These are phyloP conservation scores for Lepidostoma basale DNA, from an alignment of 1,140 invertebrate genomes.

Conservation along the genomic window DNA sequence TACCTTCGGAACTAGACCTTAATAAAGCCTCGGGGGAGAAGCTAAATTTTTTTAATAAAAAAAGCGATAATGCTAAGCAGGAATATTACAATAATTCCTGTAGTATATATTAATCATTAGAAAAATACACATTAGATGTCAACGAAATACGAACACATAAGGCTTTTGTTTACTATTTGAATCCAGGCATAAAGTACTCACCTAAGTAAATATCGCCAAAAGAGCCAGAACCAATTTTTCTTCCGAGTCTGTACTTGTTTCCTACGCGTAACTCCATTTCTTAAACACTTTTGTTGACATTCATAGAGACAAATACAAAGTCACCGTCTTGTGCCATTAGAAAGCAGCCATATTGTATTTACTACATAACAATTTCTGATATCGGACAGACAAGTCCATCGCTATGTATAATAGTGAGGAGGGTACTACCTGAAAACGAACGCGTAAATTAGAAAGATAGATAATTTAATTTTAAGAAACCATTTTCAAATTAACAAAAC, in stretches of 20 bases:
- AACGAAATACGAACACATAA: constrained; percentile 19
- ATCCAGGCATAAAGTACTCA: constrained; percentile 59
- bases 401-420: constrained; percentile 18
- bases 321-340: constrained; percentile 39
- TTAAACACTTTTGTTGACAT: constrained; percentile 40
- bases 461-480: constrained; percentile 21
- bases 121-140: constrained; percentile 37
- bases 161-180: constrained; percentile 38
- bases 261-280: constrained; percentile 95
- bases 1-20: constrained; percentile 1
- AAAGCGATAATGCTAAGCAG: background rate
- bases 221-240: constrained; percentile 98
- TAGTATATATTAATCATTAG: constrained; percentile 4
- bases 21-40: background rate
- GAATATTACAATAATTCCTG: background rate
- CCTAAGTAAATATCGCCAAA: constrained; percentile 99
- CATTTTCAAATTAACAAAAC: constrained; percentile 13
- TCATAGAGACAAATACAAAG: constrained; percentile 40
- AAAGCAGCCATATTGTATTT: constrained; percentile 41
- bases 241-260: constrained; percentile 94
- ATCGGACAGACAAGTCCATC: constrained; percentile 31
- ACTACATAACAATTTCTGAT: constrained; percentile 38
- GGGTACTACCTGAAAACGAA: constrained; percentile 30
- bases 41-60: background rate
- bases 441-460: constrained; percentile 16